Evolutionary conservation across 2,113 vertebrate species (phyloP), one percentile per base, ranked within the genome.

Genomic region (Ammodytes marinus): DNA sequence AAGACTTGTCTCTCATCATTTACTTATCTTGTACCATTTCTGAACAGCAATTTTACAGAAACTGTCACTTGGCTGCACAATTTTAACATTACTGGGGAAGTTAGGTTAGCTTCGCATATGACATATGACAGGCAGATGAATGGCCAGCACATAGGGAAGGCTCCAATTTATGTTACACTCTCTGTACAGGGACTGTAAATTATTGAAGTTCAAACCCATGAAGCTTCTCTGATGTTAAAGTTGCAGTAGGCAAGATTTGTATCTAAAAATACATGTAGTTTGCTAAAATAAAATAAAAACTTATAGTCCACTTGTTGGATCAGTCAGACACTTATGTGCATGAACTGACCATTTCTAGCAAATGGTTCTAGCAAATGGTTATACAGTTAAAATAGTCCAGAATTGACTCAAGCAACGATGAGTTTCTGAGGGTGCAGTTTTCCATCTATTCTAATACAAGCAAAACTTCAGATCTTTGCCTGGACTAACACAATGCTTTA

Each of bases 21-120:
- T 72, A 61, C 76, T 53, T 39, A 50, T 75, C 39, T 74, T 65
- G 27, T 27, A 57, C 71, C 8, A 27, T 75, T 69, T 80, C 49
- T 54, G 49, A 74, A 72, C 40, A 42, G n/a, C 49, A 60, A 70
- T 40, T 70, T 75, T 57, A 58, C 6, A 53, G 52, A 60, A 78
- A 61, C 69, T 65, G 78, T 77, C 79, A 71, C 72, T 74, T 77
- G 39, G 72, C 67, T 58, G 50, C 74, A 72, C 57, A 84, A 76
- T 40, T 57, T 74, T 73, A 53, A 77, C 69, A 55, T 52, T 71
- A 70, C 66, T 70, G 57, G 86, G 82, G 87, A 85, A 87, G 88
- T 84, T 87, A 92, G 92, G 92, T 94, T 92, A 82, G 88, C 66
- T 83, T 81, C 70, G 52, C 50, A 46, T 64, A 40, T 71, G 86